Base-by-base conservation (phyloP, 2,888 invertebrate species). In the Ichneumoninae sp. region DNA sequence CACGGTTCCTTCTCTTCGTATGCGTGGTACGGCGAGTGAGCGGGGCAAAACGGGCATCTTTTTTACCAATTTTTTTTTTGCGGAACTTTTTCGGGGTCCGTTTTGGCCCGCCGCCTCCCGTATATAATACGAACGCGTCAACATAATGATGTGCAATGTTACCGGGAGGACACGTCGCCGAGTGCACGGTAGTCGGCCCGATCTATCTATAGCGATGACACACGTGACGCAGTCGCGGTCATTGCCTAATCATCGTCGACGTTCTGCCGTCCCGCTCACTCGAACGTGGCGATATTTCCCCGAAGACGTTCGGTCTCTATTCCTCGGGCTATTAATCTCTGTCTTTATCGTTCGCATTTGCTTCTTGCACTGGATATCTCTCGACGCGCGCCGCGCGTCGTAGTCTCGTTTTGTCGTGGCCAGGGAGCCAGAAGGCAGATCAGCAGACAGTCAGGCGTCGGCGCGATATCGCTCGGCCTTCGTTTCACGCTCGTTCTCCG, bases 161-260 rank as follows among this genome's bases (percentile, higher is more conserved):
- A 57, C 47, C 83, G 52, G 70, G 83, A 50, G 69, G 52, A 47
- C 44, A 47, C 60, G n/a, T 30, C 26, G 16, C 33, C 74, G 69
- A 50, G 70, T 40, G 65, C n/a, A 54, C 54, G 36, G 26, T 72
- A 62, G 65, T 54, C 33, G 22, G 44, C 62, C 47, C 33, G 65
- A 75, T 88, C 86, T 89, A 89, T 88, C 82, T 89, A 87, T 87
- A 89, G 85, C 89, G 86, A 88, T 89, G 89, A 89, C 86, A 84
- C 80, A 76, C 62, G 68, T 78, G 75, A 75, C 72, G 75, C 75
- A 62, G 81, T 72, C 78, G 74, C 83, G 83, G 81, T 86, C 83
- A 85, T 86, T 86, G 86, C 83, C 85, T 87, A 85, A 87, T 85
- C 83, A 85, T 84, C 80, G 72, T 72, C 76, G 62, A 72, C 74